Evolutionary conservation across 2,113 vertebrate genomes (phyloP).

Genomic region (Synodontis membranacea): DNA sequence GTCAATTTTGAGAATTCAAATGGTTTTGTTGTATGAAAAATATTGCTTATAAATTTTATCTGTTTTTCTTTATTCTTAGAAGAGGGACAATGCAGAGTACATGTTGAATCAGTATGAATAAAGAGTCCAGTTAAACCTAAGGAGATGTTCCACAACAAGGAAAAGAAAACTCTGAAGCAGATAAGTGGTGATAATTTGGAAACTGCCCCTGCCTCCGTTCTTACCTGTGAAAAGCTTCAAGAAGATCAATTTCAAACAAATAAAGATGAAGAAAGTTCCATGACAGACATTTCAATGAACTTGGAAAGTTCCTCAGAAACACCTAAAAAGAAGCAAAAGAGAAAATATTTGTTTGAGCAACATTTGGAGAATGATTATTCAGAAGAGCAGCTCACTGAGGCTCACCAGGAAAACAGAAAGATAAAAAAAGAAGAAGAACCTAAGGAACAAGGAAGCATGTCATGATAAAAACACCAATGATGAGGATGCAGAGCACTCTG

Average conservation of each 20-base stretch:
- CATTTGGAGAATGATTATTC: neutral
- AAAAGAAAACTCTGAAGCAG: neutral
- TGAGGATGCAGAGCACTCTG: neutral
- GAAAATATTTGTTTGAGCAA: neutral
- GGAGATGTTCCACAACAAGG: constrained; percentile 3
- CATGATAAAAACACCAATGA: neutral
- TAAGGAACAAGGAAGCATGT: neutral
- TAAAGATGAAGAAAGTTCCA: neutral
- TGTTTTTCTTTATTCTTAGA: neutral
- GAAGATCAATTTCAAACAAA: neutral
- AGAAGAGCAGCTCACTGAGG: neutral
- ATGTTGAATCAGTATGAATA: neutral
- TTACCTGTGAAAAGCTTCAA: neutral
- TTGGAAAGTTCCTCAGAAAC: neutral
- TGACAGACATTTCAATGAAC: neutral
- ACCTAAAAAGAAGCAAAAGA: constrained; percentile 14
- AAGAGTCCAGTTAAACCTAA: neutral
- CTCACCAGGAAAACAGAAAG: no score
- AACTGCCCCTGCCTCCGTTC: neutral
- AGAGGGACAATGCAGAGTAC: neutral
- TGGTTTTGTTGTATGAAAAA: neutral
- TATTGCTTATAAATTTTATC: neutral
- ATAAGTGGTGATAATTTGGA: neutral
- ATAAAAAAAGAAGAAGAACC: neutral
- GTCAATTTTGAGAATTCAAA: neutral